Base-by-base conservation (phyloP, 2,797 vertebrate genomes). In the Pampus argenteus region DNA sequence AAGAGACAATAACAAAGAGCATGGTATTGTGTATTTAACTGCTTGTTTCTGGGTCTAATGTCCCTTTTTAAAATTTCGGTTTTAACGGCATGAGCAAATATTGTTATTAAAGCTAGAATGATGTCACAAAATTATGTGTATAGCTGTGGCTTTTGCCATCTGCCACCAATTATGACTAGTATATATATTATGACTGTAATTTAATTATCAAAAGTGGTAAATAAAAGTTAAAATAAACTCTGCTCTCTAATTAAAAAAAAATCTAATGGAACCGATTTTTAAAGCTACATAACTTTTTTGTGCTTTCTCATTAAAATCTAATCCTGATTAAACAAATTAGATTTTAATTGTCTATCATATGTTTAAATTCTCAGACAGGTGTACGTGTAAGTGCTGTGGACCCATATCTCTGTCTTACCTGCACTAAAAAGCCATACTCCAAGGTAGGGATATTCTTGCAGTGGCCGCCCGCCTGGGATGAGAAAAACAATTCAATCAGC, bases 381-480 rank as follows among this genome's bases (percentile, higher is more conserved):
- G 9, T 38, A 28, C n/a, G n/a, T 25, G 2, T 20, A 60, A 31
- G 15, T 60, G 34, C 22, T 28, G 15, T 50, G 26, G 20, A 52
- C 61, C 73, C 54, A 29, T 25, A 23, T 76, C 18, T 72, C 47
- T 26, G 34, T 76, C 89, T 91, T 94, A 99, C 97, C 96, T 99
- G 98, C 79, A 99, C 98, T 38, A 99, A 95, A 92, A 99, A 99
- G 88, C 98, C 98, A 9, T 98, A 99, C 86, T 99, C 98, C 96
- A 99, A 93, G 15, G 98, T 99, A 73, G 98, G 98, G 87, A 98
- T 94, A 83, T 97, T 99, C 94, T 99, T 99, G 94, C 98, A 99
- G 92, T 99, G 98, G 81, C 97, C 97, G n/a, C 97, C 97, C 44
- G 98, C 98, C 98, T 99, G 94, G 59, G 88, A 91, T 92, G 74